Conservation (phyloP, 2,113 vertebrate species). For the Lepus europaeus region DNA sequence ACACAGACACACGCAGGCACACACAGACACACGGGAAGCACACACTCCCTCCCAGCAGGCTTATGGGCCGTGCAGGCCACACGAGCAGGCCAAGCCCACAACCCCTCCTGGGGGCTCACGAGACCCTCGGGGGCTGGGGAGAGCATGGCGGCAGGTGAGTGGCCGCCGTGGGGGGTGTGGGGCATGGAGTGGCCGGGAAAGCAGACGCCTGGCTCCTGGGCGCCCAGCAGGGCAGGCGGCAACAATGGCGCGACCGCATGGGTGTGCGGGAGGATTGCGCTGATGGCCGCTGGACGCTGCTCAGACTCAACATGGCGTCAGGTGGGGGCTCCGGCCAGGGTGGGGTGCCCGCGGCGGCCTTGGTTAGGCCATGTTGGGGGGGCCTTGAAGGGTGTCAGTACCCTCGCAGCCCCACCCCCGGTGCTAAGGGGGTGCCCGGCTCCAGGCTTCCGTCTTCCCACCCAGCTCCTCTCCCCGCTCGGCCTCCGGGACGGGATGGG, state of each 20-base stretch:
- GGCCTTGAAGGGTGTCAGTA: background rate
- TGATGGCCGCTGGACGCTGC: slow-evolving; percentile 89
- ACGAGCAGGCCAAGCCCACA: accelerated
- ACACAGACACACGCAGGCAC: background rate
- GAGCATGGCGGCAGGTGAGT: slow-evolving; percentile 13
- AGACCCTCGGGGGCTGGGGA: too few relatives aligned
- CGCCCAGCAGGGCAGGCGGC: slow-evolving; percentile 93
- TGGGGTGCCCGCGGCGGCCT: too few relatives aligned
- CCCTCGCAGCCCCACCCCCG: too few relatives aligned
- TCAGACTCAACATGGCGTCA: too few relatives aligned
- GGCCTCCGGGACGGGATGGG: background rate
- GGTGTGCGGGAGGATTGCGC: slow-evolving; percentile 88
- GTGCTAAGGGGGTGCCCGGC: accelerated
- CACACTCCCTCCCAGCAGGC: too few relatives aligned
- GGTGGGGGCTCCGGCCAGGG: too few relatives aligned
- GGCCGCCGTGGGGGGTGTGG: slow-evolving; percentile 74
- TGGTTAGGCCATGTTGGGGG: background rate
- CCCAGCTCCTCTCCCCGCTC: background rate
- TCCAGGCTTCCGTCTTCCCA: accelerated
- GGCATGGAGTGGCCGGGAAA: slow-evolving; percentile 87
- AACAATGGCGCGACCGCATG: slow-evolving; percentile 93
- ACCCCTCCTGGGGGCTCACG: accelerated
- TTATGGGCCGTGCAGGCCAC: too few relatives aligned
- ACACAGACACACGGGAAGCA: too few relatives aligned
- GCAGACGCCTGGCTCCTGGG: slow-evolving; percentile 88